A percentile compares a stretch with the other conserved stretches of the same genome.
phyloP scores from a whole-genome alignment of 2,113 vertebrate species.

The Petromus typicus region DNA sequence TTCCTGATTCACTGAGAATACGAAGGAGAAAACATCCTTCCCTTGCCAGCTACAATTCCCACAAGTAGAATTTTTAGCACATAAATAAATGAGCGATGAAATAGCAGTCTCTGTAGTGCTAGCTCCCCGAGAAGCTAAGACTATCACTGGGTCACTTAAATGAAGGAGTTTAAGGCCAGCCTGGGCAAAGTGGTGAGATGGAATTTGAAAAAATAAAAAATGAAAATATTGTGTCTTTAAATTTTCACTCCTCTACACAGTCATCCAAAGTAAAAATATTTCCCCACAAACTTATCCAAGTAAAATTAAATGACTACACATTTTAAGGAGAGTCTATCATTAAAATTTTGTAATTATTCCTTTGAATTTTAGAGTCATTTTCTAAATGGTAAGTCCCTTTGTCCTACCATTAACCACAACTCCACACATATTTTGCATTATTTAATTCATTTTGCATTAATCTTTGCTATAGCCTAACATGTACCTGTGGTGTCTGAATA shows the following conservation, averaged over 20 bases:
- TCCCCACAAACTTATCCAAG: not conserved
- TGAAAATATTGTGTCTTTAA: not conserved
- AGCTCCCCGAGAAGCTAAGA: not conserved
- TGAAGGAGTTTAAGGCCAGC: not conserved
- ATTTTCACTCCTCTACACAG: not conserved
- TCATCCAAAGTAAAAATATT: not conserved
- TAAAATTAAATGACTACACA: not conserved
- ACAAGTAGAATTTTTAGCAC: not conserved
- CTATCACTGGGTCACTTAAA: not conserved
- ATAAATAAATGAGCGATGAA: not conserved
- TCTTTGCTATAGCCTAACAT: not conserved
- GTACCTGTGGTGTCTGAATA: accelerated
- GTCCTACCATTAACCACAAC: not conserved
- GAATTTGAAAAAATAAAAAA: not conserved
- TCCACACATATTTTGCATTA: not conserved
- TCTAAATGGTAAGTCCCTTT: not conserved
- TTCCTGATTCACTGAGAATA: not conserved
- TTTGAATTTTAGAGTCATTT: not conserved
- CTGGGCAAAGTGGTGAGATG: not conserved
- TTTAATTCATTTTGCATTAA: not conserved
- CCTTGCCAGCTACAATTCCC: not conserved
- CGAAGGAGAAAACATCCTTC: not conserved
- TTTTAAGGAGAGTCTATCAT: not conserved
- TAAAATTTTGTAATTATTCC: not conserved
- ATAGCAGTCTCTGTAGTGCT: not conserved